A percentile compares a stretch with the other conserved stretches of the same genome.
phyloP scores from a whole-genome alignment of 2,113 vertebrate species.

The Centropristis striata region DNA sequence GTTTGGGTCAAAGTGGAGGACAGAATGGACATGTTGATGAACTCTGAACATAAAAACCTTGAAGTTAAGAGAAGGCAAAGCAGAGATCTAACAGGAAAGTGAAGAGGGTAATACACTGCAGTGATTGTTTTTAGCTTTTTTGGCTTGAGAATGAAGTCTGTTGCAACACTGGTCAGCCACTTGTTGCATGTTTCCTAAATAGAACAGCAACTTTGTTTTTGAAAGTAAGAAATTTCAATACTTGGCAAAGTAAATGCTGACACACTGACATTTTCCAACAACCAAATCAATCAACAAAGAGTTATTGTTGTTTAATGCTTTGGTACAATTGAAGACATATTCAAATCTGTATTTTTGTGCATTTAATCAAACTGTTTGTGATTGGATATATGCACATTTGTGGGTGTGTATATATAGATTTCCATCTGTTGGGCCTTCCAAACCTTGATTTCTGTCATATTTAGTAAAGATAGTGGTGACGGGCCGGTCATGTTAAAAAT shows the following conservation, averaged over 20 bases:
- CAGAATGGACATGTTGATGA: slow-evolving; percentile 18
- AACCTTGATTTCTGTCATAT: slow-evolving; percentile 24
- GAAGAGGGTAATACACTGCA: slow-evolving; percentile 26
- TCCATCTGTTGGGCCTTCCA: neutral
- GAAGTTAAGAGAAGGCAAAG: slow-evolving; percentile 32
- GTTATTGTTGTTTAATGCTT: neutral
- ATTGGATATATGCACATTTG: neutral
- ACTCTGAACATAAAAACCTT: slow-evolving; percentile 30
- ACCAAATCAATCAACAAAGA: neutral
- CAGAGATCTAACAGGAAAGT: slow-evolving; percentile 18
- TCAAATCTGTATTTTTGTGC: neutral
- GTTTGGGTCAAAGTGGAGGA: slow-evolving; percentile 40
- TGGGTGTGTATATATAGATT: slow-evolving; percentile 19
- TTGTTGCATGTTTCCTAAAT: slow-evolving; percentile 37
- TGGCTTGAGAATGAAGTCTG: slow-evolving; percentile 28
- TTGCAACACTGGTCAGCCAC: slow-evolving; percentile 51
- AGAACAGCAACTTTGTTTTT: slow-evolving; percentile 35
- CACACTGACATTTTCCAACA: slow-evolving; percentile 4
- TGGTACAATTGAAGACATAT: neutral
- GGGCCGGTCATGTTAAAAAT: slow-evolving; percentile 35
- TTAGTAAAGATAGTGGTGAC: slow-evolving; percentile 14
- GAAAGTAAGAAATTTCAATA: slow-evolving; percentile 21
- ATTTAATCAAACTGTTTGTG: slow-evolving; percentile 3
- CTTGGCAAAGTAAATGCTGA: slow-evolving; percentile 38
- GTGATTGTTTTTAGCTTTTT: slow-evolving; percentile 24